Percentiles rank a stretch among this genome's conserved stretches.
Evolutionary conservation across 2,797 vertebrate genomes (phyloP).

Genomic region (Garrulus glandarius): DNA sequence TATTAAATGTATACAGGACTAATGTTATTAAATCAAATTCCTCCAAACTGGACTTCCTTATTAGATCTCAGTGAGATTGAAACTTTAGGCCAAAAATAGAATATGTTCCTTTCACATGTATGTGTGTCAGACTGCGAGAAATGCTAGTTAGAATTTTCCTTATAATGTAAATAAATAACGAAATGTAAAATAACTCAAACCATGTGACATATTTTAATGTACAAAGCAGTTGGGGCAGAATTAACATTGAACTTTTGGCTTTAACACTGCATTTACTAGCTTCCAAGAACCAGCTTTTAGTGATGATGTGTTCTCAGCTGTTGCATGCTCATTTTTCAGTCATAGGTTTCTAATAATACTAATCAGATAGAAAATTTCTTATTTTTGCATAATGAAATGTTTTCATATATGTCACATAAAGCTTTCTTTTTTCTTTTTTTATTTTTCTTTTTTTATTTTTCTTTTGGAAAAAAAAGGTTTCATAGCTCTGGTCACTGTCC

Average conservation of each 20-base stretch:
- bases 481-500: not conserved
- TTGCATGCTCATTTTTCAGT: not conserved
- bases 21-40: not conserved
- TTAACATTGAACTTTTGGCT: not conserved
- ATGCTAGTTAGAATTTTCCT: not conserved
- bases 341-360: not conserved
- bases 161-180: not conserved
- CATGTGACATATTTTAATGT: not conserved
- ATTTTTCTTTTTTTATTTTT: not conserved
- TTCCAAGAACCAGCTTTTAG: not conserved
- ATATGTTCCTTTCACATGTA: not conserved
- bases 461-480: not conserved
- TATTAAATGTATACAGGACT: not conserved
- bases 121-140: not conserved
- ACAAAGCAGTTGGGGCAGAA: not conserved
- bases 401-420: not conserved
- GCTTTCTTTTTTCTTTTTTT: rapidly evolving
- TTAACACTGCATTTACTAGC: not conserved
- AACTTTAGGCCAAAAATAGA: not conserved
- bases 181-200: not conserved
- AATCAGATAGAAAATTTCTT: not conserved
- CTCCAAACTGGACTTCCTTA: not conserved
- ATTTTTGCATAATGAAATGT: not conserved
- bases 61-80: not conserved
- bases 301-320: not conserved